Conservation (phyloP, 2,113 vertebrate genomes). For the Octodon degus region DNA sequence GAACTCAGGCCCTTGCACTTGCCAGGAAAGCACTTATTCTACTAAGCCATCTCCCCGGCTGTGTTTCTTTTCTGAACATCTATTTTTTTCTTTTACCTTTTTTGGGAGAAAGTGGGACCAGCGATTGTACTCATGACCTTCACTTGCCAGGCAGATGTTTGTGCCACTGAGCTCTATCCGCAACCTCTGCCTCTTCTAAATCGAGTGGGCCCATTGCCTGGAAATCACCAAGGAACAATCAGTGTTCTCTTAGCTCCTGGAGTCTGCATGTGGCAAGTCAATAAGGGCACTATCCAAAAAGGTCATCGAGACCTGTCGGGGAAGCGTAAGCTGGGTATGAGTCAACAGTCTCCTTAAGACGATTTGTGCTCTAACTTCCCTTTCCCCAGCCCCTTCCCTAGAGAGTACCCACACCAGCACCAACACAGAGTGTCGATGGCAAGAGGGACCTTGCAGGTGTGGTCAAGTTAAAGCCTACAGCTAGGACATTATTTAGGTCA, state of each 20-base stretch:
- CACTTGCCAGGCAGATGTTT: too few relatives aligned
- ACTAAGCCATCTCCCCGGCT: too few relatives aligned
- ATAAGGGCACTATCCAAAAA: background rate
- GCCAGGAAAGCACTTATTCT: too few relatives aligned
- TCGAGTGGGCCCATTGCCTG: background rate
- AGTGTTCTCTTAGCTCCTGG: background rate
- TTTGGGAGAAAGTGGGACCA: too few relatives aligned
- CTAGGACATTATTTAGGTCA: background rate
- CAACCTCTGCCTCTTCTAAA: conserved; percentile 18
- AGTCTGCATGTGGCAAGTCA: background rate
- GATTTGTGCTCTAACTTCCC: background rate
- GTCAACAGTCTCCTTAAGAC: background rate
- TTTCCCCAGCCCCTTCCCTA: background rate
- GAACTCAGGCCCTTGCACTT: too few relatives aligned
- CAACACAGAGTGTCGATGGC: background rate
- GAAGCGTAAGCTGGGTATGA: background rate
- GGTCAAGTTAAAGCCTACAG: background rate
- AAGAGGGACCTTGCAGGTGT: background rate
- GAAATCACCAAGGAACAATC: background rate
- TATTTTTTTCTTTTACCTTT: too few relatives aligned
- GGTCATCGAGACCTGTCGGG: background rate
- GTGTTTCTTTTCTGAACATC: background rate
- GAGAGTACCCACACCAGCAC: accelerated
- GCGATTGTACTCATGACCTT: too few relatives aligned
- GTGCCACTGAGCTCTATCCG: too few relatives aligned